These are phyloP conservation scores for Pogonognathellus flavescens DNA, from an alignment of 1,140 invertebrate genomes.

Conservation along the genomic window DNA sequence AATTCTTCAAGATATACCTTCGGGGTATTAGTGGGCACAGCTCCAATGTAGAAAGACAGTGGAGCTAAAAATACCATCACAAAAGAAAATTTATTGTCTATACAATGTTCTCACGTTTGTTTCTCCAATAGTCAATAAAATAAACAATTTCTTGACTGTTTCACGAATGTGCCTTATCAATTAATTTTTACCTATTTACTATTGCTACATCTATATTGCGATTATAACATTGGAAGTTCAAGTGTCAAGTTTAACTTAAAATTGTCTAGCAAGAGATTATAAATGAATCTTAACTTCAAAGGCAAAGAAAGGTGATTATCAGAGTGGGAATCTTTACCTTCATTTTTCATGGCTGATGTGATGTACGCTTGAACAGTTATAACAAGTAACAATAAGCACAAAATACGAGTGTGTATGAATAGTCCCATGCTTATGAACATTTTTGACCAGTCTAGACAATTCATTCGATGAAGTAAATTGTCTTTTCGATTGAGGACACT, in stretches of 20 bases:
- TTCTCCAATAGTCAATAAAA: not conserved
- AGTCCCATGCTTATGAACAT: not conserved
- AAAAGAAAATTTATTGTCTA: not conserved
- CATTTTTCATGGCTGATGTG: not conserved
- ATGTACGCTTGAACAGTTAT: not conserved
- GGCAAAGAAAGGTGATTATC: not conserved
- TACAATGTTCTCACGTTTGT: not conserved
- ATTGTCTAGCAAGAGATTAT: no score
- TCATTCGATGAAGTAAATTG: no score
- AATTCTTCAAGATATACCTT: conserved; percentile 15
- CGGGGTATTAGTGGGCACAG: not conserved
- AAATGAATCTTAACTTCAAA: no score
- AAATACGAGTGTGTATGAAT: not conserved
- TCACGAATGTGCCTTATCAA: not conserved
- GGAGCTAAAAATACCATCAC: conserved; percentile 28
- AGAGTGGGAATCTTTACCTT: not conserved
- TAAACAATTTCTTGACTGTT: not conserved
- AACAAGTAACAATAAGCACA: not conserved
- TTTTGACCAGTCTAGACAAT: no score
- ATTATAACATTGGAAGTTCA: no score
- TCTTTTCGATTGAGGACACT: no score
- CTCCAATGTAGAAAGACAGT: conserved; percentile 1
- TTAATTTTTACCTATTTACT: not conserved
- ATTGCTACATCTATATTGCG: no score
- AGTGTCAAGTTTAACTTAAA: no score